These are phyloP conservation scores for Myripristis jacobus DNA, from an alignment of 2,797 vertebrate species.

Conservation along the genomic window DNA sequence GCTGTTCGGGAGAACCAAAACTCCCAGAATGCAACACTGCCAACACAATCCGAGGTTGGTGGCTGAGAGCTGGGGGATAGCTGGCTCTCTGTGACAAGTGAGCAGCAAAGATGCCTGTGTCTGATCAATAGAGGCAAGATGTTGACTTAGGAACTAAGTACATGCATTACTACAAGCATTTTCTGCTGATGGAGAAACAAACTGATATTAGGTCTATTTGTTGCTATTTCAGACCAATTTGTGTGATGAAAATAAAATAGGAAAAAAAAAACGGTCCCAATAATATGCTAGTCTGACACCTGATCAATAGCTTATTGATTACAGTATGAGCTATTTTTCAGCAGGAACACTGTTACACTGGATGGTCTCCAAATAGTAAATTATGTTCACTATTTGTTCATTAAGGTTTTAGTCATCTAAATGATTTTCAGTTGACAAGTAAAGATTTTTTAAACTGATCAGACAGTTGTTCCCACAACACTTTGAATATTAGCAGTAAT, in stretches of 20 bases:
- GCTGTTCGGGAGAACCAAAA: slow-evolving; percentile 76
- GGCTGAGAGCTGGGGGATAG: slow-evolving; percentile 52
- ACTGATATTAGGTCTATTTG: neutral
- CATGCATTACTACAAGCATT: neutral
- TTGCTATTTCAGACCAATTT: slow-evolving; percentile 7
- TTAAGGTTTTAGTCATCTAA: neutral
- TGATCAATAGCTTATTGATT: slow-evolving; percentile 42
- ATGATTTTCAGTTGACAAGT: neutral
- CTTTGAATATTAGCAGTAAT: neutral
- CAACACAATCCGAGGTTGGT: slow-evolving; percentile 64
- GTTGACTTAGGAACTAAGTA: slow-evolving; percentile 1
- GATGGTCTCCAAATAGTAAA: too few relatives aligned
- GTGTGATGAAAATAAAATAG: neutral
- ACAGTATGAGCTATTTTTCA: slow-evolving; percentile 17
- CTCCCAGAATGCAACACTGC: slow-evolving; percentile 81
- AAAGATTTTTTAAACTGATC: neutral
- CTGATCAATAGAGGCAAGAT: slow-evolving; percentile 50
- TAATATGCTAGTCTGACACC: slow-evolving; percentile 4
- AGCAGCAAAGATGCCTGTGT: slow-evolving; percentile 20
- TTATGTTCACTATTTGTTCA: too few relatives aligned
- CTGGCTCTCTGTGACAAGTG: slow-evolving; percentile 52
- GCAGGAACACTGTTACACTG: neutral
- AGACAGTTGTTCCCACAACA: neutral
- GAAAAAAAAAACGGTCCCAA: neutral
- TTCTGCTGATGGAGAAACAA: slow-evolving; percentile 10